phyloP scores from a whole-genome alignment of 2,888 invertebrate species.

The Xestia ashworthii region DNA sequence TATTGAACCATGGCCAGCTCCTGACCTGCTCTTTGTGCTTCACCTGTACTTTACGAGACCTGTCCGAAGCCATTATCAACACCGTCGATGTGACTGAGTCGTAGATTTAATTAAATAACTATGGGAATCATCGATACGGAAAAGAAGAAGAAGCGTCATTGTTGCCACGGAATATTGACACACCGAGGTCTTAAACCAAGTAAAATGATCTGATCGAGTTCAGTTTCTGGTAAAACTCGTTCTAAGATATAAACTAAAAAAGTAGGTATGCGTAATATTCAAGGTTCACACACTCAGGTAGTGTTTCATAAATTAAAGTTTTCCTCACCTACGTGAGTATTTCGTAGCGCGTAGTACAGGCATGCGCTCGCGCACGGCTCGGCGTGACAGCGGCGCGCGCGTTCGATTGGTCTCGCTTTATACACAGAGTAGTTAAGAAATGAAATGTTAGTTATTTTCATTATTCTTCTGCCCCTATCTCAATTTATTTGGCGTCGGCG shows the following conservation, averaged over 20 bases:
- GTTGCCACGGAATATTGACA: background rate
- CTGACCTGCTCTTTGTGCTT: no score
- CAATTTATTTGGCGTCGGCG: background rate
- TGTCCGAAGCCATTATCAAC: no score
- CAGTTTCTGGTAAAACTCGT: background rate
- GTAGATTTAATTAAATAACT: no score
- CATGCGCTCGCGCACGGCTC: conserved; percentile 53
- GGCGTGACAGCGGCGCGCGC: conserved; percentile 67
- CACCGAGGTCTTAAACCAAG: background rate
- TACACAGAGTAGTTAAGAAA: conserved; percentile 36
- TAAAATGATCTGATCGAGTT: background rate
- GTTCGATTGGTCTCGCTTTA: conserved; percentile 76
- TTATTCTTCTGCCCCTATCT: background rate
- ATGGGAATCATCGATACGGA: no score
- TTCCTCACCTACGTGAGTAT: conserved; percentile 42
- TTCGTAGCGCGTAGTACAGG: conserved; percentile 54
- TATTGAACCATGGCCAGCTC: no score
- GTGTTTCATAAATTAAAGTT: conserved; percentile 23
- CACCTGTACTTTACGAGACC: no score
- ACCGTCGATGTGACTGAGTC: no score
- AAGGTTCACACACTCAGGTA: conserved; percentile 8
- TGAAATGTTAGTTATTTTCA: background rate
- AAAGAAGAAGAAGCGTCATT: no score
- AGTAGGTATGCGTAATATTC: background rate
- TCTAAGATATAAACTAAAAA: background rate